Percentiles rank a stretch among this genome's conserved stretches.
Conservation (phyloP, 2,797 vertebrate species). For the Rhinogobio ventralis region DNA sequence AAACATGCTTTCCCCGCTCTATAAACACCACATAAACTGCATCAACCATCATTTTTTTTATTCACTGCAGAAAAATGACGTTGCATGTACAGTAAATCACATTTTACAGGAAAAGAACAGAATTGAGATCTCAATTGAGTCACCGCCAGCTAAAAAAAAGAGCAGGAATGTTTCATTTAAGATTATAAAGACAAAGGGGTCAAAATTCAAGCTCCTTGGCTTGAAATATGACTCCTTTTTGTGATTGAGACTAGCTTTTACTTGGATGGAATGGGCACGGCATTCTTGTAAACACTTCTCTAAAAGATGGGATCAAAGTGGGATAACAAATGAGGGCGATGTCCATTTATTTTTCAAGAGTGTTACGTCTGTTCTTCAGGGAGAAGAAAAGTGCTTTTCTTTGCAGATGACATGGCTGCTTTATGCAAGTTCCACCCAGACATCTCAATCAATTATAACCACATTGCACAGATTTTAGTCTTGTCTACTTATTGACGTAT, state of each 20-base stretch:
- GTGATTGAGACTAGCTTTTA: constrained; percentile 37
- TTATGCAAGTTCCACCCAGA: constrained; percentile 84
- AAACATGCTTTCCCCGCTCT: constrained; percentile 14
- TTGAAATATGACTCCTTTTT: constrained; percentile 35
- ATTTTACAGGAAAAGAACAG: constrained; percentile 48
- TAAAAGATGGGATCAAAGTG: constrained; percentile 66
- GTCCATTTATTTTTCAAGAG: constrained; percentile 81
- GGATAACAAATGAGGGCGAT: constrained; percentile 78
- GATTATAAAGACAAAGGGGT: constrained; percentile 36
- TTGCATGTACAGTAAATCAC: constrained; percentile 39
- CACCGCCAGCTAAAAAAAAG: background rate
- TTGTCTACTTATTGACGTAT: constrained; percentile 85
- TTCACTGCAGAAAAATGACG: constrained; percentile 41
- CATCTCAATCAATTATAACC: constrained; percentile 93
- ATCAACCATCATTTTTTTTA: constrained; percentile 43
- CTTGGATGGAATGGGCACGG: constrained; percentile 36
- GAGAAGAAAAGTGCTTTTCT: constrained; percentile 85
- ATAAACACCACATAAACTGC: constrained; percentile 43
- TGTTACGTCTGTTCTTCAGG: constrained; percentile 80
- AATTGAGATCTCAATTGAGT: constrained; percentile 39
- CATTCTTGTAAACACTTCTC: constrained; percentile 59
- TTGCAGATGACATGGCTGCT: constrained; percentile 84
- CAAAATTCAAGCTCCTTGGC: background rate
- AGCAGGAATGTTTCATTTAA: constrained; percentile 27
- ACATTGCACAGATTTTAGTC: constrained; percentile 87